Conservation (phyloP, 1,140 invertebrate genomes). For the Aradophagus sp. region DNA sequence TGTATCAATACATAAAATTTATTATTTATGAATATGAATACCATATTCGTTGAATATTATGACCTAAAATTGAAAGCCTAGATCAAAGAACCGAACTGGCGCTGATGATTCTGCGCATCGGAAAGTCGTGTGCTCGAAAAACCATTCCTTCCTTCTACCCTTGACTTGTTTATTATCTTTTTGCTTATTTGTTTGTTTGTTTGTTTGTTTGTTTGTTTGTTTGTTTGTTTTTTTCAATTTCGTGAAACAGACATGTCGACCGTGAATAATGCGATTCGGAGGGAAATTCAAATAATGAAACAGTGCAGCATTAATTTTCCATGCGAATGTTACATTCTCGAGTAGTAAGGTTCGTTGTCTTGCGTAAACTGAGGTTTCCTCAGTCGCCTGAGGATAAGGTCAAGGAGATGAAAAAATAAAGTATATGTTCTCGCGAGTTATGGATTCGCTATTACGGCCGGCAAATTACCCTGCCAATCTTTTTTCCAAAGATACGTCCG, state of each 20-base stretch:
- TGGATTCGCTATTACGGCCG: constrained; percentile 46
- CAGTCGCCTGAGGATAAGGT: constrained; percentile 55
- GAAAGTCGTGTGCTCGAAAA: too few relatives aligned
- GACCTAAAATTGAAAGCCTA: too few relatives aligned
- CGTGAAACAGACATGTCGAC: constrained; percentile 50
- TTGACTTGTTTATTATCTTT: too few relatives aligned
- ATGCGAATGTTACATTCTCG: constrained; percentile 58
- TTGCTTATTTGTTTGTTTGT: too few relatives aligned
- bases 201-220: too few relatives aligned
- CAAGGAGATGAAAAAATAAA: constrained; percentile 56
- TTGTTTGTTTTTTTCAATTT: too few relatives aligned
- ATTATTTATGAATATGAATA: too few relatives aligned
- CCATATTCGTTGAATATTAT: too few relatives aligned
- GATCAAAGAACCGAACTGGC: too few relatives aligned
- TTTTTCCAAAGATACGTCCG: constrained; percentile 17
- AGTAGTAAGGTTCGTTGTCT: constrained; percentile 52
- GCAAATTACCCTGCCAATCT: constrained; percentile 43
- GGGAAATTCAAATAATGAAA: constrained; percentile 53
- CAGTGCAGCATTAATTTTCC: constrained; percentile 49
- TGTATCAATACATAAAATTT: too few relatives aligned
- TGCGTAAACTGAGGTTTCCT: constrained; percentile 57
- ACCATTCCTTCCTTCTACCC: too few relatives aligned
- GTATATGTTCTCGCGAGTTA: constrained; percentile 43
- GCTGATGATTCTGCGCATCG: too few relatives aligned
- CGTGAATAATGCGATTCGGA: constrained; percentile 51